These are phyloP conservation scores for Eurosta solidaginis DNA, from an alignment of 1,140 invertebrate genomes.

Conservation along the genomic window DNA sequence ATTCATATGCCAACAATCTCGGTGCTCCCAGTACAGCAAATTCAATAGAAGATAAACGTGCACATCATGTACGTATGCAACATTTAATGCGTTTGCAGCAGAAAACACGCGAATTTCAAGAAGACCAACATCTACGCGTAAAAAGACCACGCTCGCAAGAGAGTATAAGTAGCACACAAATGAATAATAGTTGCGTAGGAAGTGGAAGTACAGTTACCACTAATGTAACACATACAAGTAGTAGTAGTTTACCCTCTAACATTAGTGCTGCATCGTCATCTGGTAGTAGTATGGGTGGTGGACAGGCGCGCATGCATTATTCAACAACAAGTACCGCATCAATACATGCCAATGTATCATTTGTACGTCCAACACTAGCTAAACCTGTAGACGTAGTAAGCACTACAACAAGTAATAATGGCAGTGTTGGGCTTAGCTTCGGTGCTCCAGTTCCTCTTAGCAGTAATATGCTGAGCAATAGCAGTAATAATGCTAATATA, in stretches of 20 bases:
- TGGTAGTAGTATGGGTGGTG: neutral
- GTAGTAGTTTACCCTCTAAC: neutral
- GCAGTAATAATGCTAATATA: neutral
- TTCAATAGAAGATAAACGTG: neutral
- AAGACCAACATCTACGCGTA: neutral
- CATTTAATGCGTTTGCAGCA: slow-evolving; percentile 47
- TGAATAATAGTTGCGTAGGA: neutral
- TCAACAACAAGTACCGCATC: slow-evolving; percentile 5
- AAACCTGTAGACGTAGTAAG: slow-evolving; percentile 50
- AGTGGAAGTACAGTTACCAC: neutral
- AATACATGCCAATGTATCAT: slow-evolving; percentile 48
- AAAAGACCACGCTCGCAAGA: slow-evolving; percentile 45
- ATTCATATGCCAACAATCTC: slow-evolving; percentile 9
- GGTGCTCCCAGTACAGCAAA: neutral
- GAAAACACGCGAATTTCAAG: slow-evolving; percentile 36
- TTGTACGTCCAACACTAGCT: slow-evolving; percentile 52
- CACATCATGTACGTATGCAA: slow-evolving; percentile 28
- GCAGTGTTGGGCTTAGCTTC: slow-evolving; percentile 4
- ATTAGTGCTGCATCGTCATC: neutral
- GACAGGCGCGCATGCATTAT: neutral
- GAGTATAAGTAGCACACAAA: slow-evolving; percentile 12
- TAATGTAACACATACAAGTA: neutral
- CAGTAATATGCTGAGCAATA: neutral
- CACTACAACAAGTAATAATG: slow-evolving; percentile 43
- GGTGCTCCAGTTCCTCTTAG: slow-evolving; percentile 36